phyloP scores from a whole-genome alignment of 2,888 invertebrate genomes.

The Yponomeuta cagnagella region DNA sequence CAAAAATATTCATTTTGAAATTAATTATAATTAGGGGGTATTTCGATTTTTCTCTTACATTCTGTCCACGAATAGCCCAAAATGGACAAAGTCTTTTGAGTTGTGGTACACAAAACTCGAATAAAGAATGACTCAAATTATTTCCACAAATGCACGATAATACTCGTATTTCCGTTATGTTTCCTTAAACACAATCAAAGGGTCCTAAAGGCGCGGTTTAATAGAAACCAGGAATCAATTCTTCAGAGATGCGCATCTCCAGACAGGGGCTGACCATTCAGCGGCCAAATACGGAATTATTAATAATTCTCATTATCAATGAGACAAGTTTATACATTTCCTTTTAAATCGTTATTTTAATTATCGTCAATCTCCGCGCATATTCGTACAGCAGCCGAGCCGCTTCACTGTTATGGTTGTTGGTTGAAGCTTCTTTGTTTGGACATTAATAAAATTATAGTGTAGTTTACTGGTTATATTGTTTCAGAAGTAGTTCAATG shows the following conservation, averaged over 20 bases:
- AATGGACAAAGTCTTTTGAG: too few relatives aligned
- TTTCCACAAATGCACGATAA: too few relatives aligned
- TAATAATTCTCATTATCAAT: slow-evolving; percentile 2
- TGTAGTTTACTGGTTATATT: not conserved
- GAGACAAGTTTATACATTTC: slow-evolving; percentile 1
- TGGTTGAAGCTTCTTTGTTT: not conserved
- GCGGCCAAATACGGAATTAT: not conserved
- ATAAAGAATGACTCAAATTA: too few relatives aligned
- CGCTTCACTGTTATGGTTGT: not conserved
- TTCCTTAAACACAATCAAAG: not conserved
- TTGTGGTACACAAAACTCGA: too few relatives aligned
- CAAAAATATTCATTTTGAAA: too few relatives aligned
- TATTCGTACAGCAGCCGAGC: not conserved
- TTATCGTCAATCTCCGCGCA: not conserved
- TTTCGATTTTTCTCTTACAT: too few relatives aligned
- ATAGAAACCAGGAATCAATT: not conserved
- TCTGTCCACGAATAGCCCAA: too few relatives aligned
- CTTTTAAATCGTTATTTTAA: not conserved
- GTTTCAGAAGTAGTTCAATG: not conserved
- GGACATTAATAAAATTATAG: not conserved
- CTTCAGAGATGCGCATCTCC: not conserved
- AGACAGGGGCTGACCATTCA: not conserved
- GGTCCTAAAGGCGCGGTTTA: not conserved
- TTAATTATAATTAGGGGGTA: too few relatives aligned
- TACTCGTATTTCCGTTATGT: not conserved